A percentile compares a stretch with the other conserved stretches of the same genome.
Evolutionary conservation across 1,140 invertebrate species (phyloP).

Genomic region (Zaprionus ornatus): DNA sequence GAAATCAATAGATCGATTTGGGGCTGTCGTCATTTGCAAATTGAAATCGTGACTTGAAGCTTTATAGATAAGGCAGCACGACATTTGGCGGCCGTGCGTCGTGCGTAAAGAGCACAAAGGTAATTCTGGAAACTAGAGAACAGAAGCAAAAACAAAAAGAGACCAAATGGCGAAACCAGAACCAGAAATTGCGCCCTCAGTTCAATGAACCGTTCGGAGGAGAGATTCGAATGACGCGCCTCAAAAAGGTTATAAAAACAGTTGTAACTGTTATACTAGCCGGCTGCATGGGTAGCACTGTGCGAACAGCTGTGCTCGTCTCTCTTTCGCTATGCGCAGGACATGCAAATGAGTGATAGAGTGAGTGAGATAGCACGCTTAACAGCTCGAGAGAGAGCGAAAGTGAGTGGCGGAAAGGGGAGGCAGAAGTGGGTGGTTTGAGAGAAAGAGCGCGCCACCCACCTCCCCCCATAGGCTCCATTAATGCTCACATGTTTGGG

Average conservation of each 20-base stretch:
- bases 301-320: constrained; percentile 23
- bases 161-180: constrained; percentile 3
- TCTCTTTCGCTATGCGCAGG: constrained; percentile 45
- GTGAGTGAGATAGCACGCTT: neutral
- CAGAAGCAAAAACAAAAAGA: neutral
- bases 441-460: neutral
- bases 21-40: constrained; percentile 67
- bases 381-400: constrained; percentile 11
- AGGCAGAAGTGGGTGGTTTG: neutral
- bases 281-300: constrained; percentile 40
- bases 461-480: neutral
- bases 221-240: neutral
- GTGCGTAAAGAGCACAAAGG: constrained; percentile 22
- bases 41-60: constrained; percentile 79
- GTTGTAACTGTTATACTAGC: constrained; percentile 5
- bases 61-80: constrained; percentile 63
- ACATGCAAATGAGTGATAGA: constrained; percentile 14
- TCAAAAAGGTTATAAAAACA: neutral
- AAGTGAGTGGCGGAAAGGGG: neutral
- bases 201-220: constrained; percentile 51
- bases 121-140: constrained; percentile 38
- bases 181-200: constrained; percentile 14
- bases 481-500: constrained; percentile 11
- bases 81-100: neutral
- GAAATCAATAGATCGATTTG: constrained; percentile 80